These are phyloP conservation scores for Anthophora plumipes DNA, from an alignment of 2,888 invertebrate genomes.

Conservation along the genomic window DNA sequence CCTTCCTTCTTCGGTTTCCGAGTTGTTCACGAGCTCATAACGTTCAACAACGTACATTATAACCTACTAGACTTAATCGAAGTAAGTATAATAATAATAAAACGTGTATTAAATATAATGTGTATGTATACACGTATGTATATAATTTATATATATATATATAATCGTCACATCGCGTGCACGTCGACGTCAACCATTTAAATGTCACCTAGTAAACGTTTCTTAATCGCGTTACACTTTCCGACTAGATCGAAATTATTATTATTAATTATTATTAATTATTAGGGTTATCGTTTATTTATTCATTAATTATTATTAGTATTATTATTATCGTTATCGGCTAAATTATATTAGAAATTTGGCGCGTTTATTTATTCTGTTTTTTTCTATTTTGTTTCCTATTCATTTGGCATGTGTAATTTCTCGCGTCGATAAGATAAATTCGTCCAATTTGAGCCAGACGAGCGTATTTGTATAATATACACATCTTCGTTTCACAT, in stretches of 20 bases:
- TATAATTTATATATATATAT: constrained; percentile 54
- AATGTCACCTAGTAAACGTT: constrained; percentile 41
- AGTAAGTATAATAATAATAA: constrained; percentile 65
- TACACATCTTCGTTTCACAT: background rate
- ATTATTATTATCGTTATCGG: constrained; percentile 59
- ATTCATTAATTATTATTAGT: constrained; percentile 23
- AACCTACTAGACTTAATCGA: constrained; percentile 55
- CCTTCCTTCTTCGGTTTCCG: background rate
- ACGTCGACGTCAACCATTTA: constrained; percentile 49
- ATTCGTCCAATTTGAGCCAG: constrained; percentile 60
- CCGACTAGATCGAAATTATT: constrained; percentile 50
- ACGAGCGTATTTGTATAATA: constrained; percentile 15
- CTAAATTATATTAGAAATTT: constrained; percentile 64
- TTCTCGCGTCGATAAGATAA: constrained; percentile 48
- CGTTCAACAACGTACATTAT: constrained; percentile 52
- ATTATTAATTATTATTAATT: constrained; percentile 45
- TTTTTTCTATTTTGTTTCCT: too few relatives aligned
- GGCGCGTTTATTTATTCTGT: constrained; percentile 48
- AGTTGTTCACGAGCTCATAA: constrained; percentile 42
- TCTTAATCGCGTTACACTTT: constrained; percentile 30
- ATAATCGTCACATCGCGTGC: constrained; percentile 33
- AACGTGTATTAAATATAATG: constrained; percentile 67
- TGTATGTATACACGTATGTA: constrained; percentile 41
- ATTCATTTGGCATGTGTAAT: constrained; percentile 57
- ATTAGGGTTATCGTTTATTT: constrained; percentile 54